Conservation (phyloP, 1,140 invertebrate species). For the Euura saliciscinereae region DNA sequence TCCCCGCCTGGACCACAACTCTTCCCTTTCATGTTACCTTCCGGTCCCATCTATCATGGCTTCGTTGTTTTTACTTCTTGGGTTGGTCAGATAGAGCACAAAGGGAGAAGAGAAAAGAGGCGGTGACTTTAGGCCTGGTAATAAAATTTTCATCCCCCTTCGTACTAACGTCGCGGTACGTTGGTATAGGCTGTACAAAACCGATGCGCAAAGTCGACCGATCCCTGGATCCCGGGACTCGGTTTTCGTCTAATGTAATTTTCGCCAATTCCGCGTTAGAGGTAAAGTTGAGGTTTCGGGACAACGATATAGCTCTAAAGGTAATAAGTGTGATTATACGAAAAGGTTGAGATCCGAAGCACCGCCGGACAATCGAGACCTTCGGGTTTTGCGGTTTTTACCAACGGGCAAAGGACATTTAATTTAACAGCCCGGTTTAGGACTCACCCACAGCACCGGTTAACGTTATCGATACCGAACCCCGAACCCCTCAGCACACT, state of each 20-base stretch:
- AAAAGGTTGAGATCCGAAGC: not conserved
- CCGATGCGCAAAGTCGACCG: not conserved
- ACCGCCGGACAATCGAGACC: not conserved
- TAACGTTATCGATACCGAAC: slow-evolving; percentile 30
- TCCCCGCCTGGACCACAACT: not conserved
- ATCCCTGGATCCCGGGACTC: not conserved
- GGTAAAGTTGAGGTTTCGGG: not conserved
- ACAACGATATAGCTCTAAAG: not conserved
- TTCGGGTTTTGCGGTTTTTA: slow-evolving; percentile 19
- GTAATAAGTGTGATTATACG: not conserved
- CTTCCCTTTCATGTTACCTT: slow-evolving; percentile 7
- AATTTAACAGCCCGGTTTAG: slow-evolving; percentile 28
- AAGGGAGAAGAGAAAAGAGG: not conserved
- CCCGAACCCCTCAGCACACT: too few relatives aligned
- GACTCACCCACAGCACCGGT: slow-evolving; percentile 12
- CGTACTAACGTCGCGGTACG: not conserved
- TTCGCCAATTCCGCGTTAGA: not conserved
- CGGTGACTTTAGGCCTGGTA: not conserved
- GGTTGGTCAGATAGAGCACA: not conserved
- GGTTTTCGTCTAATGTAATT: not conserved
- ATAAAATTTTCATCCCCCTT: not conserved
- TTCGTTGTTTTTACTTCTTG: slow-evolving; percentile 37
- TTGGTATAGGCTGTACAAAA: not conserved
- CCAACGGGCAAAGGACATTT: slow-evolving; percentile 22
- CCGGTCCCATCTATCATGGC: slow-evolving; percentile 37